Conservation (phyloP, 2,797 vertebrate species). For the Cyprinella venusta region DNA sequence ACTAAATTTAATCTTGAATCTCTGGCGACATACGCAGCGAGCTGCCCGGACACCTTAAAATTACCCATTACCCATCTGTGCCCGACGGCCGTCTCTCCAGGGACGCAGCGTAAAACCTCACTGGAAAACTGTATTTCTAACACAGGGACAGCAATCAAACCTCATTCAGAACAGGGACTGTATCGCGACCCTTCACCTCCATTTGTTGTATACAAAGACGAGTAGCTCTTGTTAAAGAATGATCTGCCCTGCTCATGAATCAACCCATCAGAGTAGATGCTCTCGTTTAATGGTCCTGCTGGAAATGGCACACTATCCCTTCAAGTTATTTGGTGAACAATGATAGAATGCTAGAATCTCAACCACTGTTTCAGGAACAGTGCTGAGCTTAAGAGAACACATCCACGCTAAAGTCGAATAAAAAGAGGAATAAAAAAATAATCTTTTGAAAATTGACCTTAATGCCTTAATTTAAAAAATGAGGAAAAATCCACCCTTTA, state of each 20-base stretch:
- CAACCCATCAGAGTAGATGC: not conserved
- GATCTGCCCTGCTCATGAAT: slow-evolving; percentile 24
- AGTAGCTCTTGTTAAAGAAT: slow-evolving; percentile 18
- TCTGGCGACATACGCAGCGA: slow-evolving; percentile 18
- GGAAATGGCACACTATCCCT: not conserved
- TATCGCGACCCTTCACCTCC: slow-evolving; percentile 33
- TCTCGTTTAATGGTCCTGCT: not conserved
- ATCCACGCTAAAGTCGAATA: too few species aligned
- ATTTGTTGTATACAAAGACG: slow-evolving; percentile 16
- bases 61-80: slow-evolving; percentile 52
- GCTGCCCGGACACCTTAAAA: slow-evolving; percentile 46
- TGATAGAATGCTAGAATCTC: not conserved
- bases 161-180: slow-evolving; percentile 20
- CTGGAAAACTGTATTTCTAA: slow-evolving; percentile 36
- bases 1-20: slow-evolving; percentile 42
- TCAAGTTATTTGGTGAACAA: not conserved
- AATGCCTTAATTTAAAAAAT: too few species aligned
- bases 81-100: slow-evolving; percentile 27
- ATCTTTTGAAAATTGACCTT: too few species aligned
- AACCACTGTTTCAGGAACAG: not conserved
- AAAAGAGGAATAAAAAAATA: too few species aligned
- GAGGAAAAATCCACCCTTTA: too few species aligned
- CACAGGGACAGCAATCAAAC: slow-evolving; percentile 7
- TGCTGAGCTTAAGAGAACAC: too few species aligned
- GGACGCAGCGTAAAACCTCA: slow-evolving; percentile 12